A percentile compares a stretch with the other conserved stretches of the same genome.
phyloP scores from a whole-genome alignment of 2,113 vertebrate genomes.

The Myiopsitta monachus region DNA sequence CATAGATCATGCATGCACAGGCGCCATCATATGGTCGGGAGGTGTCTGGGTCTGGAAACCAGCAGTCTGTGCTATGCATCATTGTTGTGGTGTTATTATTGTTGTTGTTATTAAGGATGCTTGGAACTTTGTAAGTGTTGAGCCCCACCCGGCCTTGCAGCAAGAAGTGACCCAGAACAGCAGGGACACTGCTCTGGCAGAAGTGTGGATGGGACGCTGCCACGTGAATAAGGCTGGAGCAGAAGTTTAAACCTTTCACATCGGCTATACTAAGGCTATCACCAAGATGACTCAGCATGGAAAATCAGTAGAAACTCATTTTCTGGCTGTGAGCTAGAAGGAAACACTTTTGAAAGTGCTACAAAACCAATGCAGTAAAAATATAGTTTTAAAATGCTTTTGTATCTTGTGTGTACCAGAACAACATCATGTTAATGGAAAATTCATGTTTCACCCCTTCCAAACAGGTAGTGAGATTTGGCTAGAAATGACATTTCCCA shows the following conservation, averaged over 20 bases:
- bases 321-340: neutral
- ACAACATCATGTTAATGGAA: neutral
- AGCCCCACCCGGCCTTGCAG: neutral
- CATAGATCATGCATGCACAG: fast-evolving
- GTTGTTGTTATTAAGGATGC: fast-evolving
- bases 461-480: neutral
- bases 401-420: neutral
- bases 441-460: neutral
- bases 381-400: neutral
- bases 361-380: neutral
- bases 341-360: neutral
- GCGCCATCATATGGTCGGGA: neutral
- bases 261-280: neutral
- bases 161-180: neutral
- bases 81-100: fast-evolving
- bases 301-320: neutral
- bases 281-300: neutral
- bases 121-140: neutral
- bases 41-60: neutral
- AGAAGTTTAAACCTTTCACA: neutral
- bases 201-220: neutral
- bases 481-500: neutral
- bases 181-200: neutral
- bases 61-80: fast-evolving
- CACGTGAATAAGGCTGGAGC: fast-evolving